These are phyloP conservation scores for Smittia aterrima DNA, from an alignment of 2,888 invertebrate genomes.

Conservation along the genomic window DNA sequence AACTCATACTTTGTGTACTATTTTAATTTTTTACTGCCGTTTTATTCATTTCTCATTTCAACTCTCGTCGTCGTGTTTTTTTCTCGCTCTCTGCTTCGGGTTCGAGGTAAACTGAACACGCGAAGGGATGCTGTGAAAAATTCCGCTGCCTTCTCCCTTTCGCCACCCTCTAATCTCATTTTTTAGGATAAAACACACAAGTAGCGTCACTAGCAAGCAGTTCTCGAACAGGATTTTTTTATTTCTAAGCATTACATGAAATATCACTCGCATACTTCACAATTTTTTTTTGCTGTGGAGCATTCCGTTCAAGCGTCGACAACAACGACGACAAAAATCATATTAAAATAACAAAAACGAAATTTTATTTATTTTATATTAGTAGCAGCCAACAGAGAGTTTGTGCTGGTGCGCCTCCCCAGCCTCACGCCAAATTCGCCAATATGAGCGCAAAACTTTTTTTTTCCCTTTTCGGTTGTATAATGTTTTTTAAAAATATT, in stretches of 20 bases:
- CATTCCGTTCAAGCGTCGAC: not conserved
- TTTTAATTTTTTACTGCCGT: conserved; percentile 36
- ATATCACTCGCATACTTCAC: not conserved
- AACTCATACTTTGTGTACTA: conserved; percentile 27
- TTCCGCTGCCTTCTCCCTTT: conserved; percentile 10
- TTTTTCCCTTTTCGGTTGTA: not conserved
- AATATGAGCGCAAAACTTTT: not conserved
- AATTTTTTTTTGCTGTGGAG: conserved; percentile 6
- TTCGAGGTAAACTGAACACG: not conserved
- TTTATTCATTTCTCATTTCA: conserved; percentile 38
- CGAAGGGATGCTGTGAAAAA: not conserved
- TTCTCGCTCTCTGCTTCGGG: not conserved
- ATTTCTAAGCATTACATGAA: conserved; percentile 23
- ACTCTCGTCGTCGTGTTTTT: conserved; percentile 9
- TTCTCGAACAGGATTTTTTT: not conserved
- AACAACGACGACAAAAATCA: conserved; percentile 20
- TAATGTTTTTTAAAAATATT: conserved; percentile 3
- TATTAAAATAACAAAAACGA: conserved; percentile 31
- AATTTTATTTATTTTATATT: conserved; percentile 28
- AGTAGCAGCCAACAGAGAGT: not conserved
- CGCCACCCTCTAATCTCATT: conserved; percentile 8
- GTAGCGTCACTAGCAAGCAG: conserved; percentile 23
- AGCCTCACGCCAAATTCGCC: not conserved
- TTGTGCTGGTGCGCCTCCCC: not conserved
- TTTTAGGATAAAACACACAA: conserved; percentile 20